A percentile compares a stretch with the other conserved stretches of the same genome.
Evolutionary conservation across 2,797 vertebrate species (phyloP).

Genomic region (Sarcoramphus papa): DNA sequence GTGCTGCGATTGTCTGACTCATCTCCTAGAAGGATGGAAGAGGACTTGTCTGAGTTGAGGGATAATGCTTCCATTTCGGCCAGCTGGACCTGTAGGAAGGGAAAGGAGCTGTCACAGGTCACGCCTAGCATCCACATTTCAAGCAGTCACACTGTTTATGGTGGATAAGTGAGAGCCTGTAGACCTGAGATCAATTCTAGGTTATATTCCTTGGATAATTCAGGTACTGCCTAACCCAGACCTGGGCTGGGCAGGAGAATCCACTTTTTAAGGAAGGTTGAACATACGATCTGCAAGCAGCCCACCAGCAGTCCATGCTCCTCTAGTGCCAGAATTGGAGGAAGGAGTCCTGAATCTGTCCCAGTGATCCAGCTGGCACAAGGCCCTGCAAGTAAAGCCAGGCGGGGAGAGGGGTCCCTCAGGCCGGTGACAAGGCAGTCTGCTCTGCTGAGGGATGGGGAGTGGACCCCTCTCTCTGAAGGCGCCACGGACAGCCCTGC

Average conservation of each 20-base stretch:
- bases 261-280: constrained; percentile 9
- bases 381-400: constrained; percentile 27
- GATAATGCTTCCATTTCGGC: constrained; percentile 96
- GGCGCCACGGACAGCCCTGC: background rate
- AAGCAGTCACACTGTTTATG: constrained; percentile 29
- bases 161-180: constrained; percentile 34
- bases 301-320: background rate
- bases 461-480: background rate
- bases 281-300: constrained; percentile 1
- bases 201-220: constrained; percentile 16
- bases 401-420: background rate
- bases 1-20: constrained; percentile 85
- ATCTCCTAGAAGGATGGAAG: constrained; percentile 88
- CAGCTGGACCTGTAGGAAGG: constrained; percentile 86
- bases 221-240: constrained; percentile 36
- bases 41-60: constrained; percentile 94
- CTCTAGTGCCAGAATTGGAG: constrained; percentile 13
- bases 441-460: background rate
- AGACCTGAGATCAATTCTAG: constrained; percentile 32
- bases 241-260: constrained; percentile 17
- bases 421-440: background rate
- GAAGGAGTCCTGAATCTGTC: constrained; percentile 2
- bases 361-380: background rate
- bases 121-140: background rate
- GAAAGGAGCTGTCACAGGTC: constrained; percentile 47